Evolutionary conservation across 2,888 invertebrate genomes (phyloP).

Genomic region (Melanargia galathea): DNA sequence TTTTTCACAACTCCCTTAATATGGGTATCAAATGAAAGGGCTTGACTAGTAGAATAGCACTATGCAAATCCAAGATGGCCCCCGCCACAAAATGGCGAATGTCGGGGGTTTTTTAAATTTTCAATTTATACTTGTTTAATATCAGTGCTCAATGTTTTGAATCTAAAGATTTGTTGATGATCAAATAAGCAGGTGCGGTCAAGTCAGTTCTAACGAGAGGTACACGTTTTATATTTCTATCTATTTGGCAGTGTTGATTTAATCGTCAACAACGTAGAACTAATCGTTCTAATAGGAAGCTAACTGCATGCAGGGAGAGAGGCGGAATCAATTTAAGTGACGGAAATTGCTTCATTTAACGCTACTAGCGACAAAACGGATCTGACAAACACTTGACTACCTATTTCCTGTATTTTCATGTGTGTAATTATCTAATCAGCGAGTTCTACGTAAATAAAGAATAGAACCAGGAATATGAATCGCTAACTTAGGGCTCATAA

Average conservation of each 20-base stretch:
- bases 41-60: no score
- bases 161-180: no score
- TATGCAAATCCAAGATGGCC: no score
- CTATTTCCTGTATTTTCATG: constrained; percentile 42
- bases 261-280: constrained; percentile 36
- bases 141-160: no score
- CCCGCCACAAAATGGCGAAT: no score
- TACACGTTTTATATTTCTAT: neutral
- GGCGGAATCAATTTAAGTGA: constrained; percentile 60
- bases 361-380: constrained; percentile 58
- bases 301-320: constrained; percentile 39
- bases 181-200: neutral
- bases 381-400: constrained; percentile 46
- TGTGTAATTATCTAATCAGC: constrained; percentile 15
- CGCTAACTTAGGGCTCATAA: no score
- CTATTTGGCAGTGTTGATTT: constrained; percentile 26
- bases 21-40: no score
- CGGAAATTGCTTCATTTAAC: constrained; percentile 68
- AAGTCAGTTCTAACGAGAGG: neutral
- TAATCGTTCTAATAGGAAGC: constrained; percentile 39
- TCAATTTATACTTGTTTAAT: no score
- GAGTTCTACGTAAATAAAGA: neutral
- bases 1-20: no score
- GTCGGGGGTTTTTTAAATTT: no score
- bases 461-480: no score